Base-by-base conservation (phyloP, 1,140 invertebrate species). In the Melitaea cinxia region DNA sequence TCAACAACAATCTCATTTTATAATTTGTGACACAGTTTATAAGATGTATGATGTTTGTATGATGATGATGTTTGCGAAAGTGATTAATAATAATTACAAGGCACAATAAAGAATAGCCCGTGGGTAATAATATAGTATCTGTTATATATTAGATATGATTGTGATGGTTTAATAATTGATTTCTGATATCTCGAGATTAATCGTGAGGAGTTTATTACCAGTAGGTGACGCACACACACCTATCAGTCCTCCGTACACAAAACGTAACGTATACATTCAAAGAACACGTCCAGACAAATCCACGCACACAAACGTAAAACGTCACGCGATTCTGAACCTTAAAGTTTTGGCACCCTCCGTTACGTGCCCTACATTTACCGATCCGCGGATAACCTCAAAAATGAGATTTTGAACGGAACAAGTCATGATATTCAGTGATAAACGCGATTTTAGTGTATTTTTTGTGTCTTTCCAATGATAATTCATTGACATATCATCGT, bases 321-420 rank as follows among this genome's bases (percentile, higher is more conserved):
- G 21, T 10, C 78, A 73, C 57, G 73, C 78, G 67, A 89, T 76
- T 81, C 59, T 85, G 63, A 76, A 76, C 85, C 77, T 73, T 88
- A 88, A 70, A 19, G 71, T 60, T 62, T 68, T 50, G 64, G 66
- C 72, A 73, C 73, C 65, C 73, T 76, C 76, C 67, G 72, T 71
- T 79, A 77, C 76, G 77, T 82, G 84, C 73, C 85, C 82, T 85
- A 86, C 84, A 85, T 86, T 83, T 76, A 80, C 80, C 74, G 77
- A 82, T 83, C 78, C 72, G 72, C 60, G 73, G 82, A 87, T 89
- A 89, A 89, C 87, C 87, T 89, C 74, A 85, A 89, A 82, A 78
- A 76, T 60, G 65, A 77, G 71, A 70, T 84, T 84, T 77, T 66
- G 69, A 74, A 59, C 74, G 19, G 59, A 64, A 80, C 76, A 68